These are phyloP conservation scores for Mnemiopsis leidyi DNA, from an alignment of 37 sponge, comb jelly and placozoan genomes.

Conservation along the genomic window DNA sequence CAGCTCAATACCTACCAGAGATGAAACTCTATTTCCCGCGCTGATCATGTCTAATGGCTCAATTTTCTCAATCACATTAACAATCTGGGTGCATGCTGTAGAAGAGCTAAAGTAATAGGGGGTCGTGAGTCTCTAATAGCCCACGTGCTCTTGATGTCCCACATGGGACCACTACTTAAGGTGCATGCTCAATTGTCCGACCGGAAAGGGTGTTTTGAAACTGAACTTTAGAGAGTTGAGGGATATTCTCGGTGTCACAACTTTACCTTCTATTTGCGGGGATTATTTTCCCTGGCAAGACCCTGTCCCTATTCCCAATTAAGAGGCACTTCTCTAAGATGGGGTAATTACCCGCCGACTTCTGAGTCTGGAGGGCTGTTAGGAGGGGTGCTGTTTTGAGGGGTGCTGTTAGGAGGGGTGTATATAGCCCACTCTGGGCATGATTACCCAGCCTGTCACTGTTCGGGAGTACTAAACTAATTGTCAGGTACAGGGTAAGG, in stretches of 20 bases:
- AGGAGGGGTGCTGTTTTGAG: no score
- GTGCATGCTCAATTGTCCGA: slow-evolving; percentile 39
- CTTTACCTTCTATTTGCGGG: neutral
- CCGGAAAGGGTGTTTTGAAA: no score
- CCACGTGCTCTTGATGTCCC: neutral
- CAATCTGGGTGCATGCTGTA: neutral
- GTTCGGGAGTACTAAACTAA: neutral
- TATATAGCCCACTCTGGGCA: no score
- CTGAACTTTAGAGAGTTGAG: neutral
- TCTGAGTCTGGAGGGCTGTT: neutral
- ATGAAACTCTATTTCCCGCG: no score
- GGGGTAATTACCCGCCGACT: neutral
- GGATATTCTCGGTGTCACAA: neutral
- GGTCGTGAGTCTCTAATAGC: neutral
- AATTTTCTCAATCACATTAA: no score
- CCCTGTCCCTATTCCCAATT: neutral
- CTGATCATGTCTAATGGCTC: no score
- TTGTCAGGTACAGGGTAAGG: slow-evolving; percentile 56
- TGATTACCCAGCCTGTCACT: neutral
- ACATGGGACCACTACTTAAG: neutral
- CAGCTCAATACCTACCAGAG: no score
- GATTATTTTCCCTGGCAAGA: neutral
- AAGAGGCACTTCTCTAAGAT: neutral
- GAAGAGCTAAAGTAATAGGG: neutral
- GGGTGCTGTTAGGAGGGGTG: no score